Evolutionary conservation across 1,140 invertebrate species (phyloP).

Genomic region (Nebria ingens): DNA sequence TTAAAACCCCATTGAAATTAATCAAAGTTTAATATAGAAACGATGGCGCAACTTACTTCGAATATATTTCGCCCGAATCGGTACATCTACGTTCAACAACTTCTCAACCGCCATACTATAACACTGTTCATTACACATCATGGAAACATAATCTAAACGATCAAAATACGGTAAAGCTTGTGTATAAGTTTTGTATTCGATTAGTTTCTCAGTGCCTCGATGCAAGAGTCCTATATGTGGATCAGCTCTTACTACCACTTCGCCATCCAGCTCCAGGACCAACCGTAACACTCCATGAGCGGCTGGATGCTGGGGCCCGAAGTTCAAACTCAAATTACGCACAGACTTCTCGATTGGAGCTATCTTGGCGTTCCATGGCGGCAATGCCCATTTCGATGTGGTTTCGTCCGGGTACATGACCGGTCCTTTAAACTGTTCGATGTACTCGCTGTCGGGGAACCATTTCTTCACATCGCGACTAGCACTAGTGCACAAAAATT

Average conservation of each 20-base stretch:
- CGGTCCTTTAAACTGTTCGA: constrained; percentile 44
- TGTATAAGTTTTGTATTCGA: constrained; percentile 97
- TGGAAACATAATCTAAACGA: constrained; percentile 97
- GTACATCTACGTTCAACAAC: constrained; percentile 90
- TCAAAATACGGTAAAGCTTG: constrained; percentile 98
- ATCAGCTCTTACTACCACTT: constrained; percentile 37
- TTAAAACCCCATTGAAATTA: constrained; percentile 16
- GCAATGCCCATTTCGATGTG: constrained; percentile 31
- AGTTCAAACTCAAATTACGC: constrained; percentile 59
- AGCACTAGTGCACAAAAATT: background rate
- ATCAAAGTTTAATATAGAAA: constrained; percentile 18
- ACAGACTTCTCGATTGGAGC: constrained; percentile 38
- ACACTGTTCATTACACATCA: constrained; percentile 99
- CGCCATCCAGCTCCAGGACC: constrained; percentile 65
- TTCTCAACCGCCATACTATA: constrained; percentile 95
- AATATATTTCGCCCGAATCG: constrained; percentile 90
- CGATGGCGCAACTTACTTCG: constrained; percentile 57
- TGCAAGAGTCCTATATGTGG: constrained; percentile 81
- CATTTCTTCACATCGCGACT: constrained; percentile 26
- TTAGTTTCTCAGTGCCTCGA: constrained; percentile 93
- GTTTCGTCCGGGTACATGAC: constrained; percentile 45
- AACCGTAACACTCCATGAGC: constrained; percentile 76
- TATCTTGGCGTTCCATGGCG: constrained; percentile 30
- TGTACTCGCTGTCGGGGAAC: constrained; percentile 46
- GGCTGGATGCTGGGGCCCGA: constrained; percentile 78